Base-by-base conservation (phyloP, 1,140 invertebrate species). In the Cyphomyrmex costatus region DNA sequence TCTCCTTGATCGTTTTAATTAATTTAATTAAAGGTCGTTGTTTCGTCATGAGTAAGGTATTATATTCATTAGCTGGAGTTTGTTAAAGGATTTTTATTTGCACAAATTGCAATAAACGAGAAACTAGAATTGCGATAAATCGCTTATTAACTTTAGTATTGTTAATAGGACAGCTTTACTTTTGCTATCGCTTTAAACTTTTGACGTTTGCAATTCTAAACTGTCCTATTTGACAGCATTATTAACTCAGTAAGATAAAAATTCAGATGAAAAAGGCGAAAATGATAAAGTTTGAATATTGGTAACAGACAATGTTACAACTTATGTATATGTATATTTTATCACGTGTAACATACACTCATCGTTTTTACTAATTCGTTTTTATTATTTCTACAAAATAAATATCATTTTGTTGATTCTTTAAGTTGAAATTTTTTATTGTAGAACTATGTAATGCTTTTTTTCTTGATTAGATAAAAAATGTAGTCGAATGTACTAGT, bases 11-110 rank as follows among this genome's bases (percentile, higher is more conserved):
- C 19, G 16, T 46, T 63, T 78, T 46, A 63, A 78, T 78, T 76
- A 76, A 76, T 76, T 76, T 58, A 24, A 76, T 76, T 58, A 76
- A 76, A 24, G 7, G 1, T 8, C 12, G 7, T 60, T 36, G 3
- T 76, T 65, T 66, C 10, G 10, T 36, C 36, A 65, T 33, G 27
- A 36, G 30, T 14, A 42, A 42, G 5, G 7, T 63, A 63, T 63
- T 30, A 30, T 30, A 42, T 42, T 63, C 60, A 33, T 73, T 33
- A 56, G 24, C 14, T 30, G 14, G n/a, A 16, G 19, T 19, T 24
- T 60, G 27, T 12, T 27, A 12, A 60, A 0, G n/a, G 10, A 8
- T 10, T 77, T 33, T 42, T 42, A 60, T 42, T 46, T 61, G 7
- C 33, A 24, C 8, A n/a, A 56, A 33, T 10, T 36, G 12, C 30